Evolutionary conservation across 2,888 invertebrate genomes (phyloP).

Genomic region (Dione juno): DNA sequence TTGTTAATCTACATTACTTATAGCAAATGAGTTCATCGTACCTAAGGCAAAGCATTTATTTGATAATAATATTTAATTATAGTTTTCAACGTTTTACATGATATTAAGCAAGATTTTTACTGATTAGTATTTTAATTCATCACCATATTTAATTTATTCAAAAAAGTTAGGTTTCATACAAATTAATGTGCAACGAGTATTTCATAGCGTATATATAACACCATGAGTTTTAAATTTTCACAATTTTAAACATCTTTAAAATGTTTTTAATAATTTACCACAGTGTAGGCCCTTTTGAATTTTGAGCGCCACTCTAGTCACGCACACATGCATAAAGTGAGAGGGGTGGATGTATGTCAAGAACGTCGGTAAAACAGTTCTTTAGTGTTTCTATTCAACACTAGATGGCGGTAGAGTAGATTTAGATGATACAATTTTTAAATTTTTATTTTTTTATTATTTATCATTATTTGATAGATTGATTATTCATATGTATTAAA

Average conservation of each 20-base stretch:
- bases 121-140: not conserved
- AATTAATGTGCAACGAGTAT: not conserved
- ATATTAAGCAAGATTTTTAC: not conserved
- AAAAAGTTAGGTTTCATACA: not conserved
- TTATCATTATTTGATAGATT: not conserved
- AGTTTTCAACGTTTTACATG: not conserved
- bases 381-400: conserved; percentile 38
- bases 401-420: conserved; percentile 43
- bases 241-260: conserved; percentile 30
- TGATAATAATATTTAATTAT: too few relatives aligned
- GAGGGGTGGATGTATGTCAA: conserved; percentile 48
- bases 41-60: too few relatives aligned
- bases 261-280: conserved; percentile 43
- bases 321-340: conserved; percentile 60
- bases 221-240: conserved; percentile 3
- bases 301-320: conserved; percentile 61
- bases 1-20: too few relatives aligned
- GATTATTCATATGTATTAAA: not conserved
- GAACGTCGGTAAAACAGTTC: conserved; percentile 61
- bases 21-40: too few relatives aligned
- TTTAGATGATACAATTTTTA: not conserved
- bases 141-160: not conserved
- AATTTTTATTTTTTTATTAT: not conserved
- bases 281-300: conserved; percentile 52
- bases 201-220: not conserved